Percentiles rank a stretch among this genome's conserved stretches.
Conservation (phyloP, 2,113 vertebrate genomes). For the Microtus ochrogaster region DNA sequence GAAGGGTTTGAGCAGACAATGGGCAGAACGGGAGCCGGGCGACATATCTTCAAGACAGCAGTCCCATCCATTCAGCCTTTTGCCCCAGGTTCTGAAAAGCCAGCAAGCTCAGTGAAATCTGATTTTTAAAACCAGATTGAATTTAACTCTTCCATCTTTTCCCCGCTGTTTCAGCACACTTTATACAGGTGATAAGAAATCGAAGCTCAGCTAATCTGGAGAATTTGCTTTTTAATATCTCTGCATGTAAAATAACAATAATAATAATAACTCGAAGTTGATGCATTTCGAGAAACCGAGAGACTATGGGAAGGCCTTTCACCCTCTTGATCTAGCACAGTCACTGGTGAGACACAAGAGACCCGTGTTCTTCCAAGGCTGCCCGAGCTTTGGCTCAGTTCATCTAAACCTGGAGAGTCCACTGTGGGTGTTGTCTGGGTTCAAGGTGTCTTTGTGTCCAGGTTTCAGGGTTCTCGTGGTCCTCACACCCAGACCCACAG, state of each 20-base stretch:
- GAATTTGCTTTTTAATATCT: not conserved
- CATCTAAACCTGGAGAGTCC: not conserved
- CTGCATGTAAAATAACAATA: not conserved
- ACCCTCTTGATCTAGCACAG: not conserved
- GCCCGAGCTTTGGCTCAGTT: not conserved
- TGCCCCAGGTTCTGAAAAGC: not conserved
- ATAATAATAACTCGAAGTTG: not conserved
- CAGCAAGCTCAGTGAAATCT: not conserved
- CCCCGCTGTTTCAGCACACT: not conserved
- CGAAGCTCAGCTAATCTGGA: not conserved
- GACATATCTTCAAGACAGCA: not conserved
- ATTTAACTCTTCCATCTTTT: not conserved
- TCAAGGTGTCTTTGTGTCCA: not conserved
- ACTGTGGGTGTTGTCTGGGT: not conserved
- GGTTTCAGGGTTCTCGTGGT: not conserved
- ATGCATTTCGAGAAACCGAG: not conserved
- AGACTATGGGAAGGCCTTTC: not conserved
- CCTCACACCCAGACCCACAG: not conserved
- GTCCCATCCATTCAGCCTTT: not conserved
- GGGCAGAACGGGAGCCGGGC: not conserved
- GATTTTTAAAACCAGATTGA: conserved; percentile 34
- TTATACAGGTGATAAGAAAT: not conserved
- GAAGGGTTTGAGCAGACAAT: not conserved
- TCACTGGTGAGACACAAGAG: not conserved
- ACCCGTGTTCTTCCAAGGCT: not conserved